These are phyloP conservation scores for Dascyllus trimaculatus DNA, from an alignment of 2,113 vertebrate genomes.

Conservation along the genomic window DNA sequence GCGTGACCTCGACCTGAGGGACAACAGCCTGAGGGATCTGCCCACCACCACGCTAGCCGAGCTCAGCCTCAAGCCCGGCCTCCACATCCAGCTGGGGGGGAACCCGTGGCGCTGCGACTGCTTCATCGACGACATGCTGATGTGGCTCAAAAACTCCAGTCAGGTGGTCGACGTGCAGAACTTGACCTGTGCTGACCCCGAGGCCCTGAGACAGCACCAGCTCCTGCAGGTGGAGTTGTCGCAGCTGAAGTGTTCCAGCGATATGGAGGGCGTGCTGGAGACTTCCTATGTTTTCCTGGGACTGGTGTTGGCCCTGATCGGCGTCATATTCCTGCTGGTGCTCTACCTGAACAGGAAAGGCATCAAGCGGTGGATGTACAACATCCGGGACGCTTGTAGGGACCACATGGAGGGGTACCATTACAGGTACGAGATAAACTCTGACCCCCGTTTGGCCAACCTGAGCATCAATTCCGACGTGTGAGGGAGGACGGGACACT, in stretches of 20 bases:
- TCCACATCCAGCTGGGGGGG: constrained; percentile 81
- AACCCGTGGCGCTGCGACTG: constrained; percentile 95
- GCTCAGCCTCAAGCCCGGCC: constrained; percentile 74
- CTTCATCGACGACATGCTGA: constrained; percentile 84
- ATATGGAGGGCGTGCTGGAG: constrained; percentile 89
- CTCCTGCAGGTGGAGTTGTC: constrained; percentile 84
- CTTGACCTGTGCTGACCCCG: constrained; percentile 87
- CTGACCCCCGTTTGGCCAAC: constrained; percentile 94
- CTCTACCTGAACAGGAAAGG: constrained; percentile 98
- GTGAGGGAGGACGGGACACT: constrained; percentile 75
- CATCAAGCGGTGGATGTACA: constrained; percentile 98
- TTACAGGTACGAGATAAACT: constrained; percentile 97
- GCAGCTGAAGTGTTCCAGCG: constrained; percentile 75
- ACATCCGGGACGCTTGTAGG: constrained; percentile 97
- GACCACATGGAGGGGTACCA: constrained; percentile 99
- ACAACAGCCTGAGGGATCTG: constrained; percentile 88
- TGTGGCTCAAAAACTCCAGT: constrained; percentile 89
- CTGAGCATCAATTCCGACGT: constrained; percentile 96
- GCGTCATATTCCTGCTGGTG: constrained; percentile 96
- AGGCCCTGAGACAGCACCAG: constrained; percentile 75
- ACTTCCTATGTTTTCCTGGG: constrained; percentile 97
- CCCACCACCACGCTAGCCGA: constrained; percentile 80
- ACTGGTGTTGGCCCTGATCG: constrained; percentile 95
- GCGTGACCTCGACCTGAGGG: constrained; percentile 88
- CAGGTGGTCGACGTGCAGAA: constrained; percentile 81